Evolutionary conservation across 2,113 vertebrate species (phyloP).

Genomic region (Alces alces): DNA sequence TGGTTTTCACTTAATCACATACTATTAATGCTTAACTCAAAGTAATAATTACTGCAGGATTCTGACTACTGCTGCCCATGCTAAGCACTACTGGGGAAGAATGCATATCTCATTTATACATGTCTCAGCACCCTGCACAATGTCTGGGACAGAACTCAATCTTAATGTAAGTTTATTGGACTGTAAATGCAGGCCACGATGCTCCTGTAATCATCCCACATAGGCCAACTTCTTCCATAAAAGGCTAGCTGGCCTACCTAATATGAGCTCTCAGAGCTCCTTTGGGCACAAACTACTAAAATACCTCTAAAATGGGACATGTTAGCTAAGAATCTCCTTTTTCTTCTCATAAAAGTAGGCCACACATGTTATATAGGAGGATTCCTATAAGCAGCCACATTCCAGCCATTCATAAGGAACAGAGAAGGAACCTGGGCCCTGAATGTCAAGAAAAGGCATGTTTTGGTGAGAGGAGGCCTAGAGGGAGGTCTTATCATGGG

Average conservation of each 20-base stretch:
- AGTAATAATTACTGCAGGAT: not conserved
- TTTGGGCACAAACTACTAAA: not conserved
- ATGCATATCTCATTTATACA: not conserved
- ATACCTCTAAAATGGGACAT: not conserved
- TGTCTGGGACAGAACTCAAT: not conserved
- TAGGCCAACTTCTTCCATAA: not conserved
- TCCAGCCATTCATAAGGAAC: not conserved
- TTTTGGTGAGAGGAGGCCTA: not conserved
- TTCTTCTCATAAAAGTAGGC: conserved; percentile 34
- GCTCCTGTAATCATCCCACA: not conserved
- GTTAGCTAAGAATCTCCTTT: conserved; percentile 4
- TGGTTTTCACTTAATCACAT: not conserved
- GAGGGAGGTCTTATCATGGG: not conserved
- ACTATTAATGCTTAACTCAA: not conserved
- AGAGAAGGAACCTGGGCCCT: not conserved
- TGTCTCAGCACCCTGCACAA: not conserved
- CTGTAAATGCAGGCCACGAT: not conserved
- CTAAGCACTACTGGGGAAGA: not conserved
- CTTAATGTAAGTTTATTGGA: not conserved
- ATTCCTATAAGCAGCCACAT: not conserved
- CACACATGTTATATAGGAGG: not conserved
- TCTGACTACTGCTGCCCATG: not conserved
- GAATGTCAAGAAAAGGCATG: not conserved
- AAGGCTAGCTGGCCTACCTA: not conserved
- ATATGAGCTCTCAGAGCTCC: not conserved